Base-by-base conservation (phyloP, 2,888 invertebrate genomes). In the Eupithecia pulchellata region DNA sequence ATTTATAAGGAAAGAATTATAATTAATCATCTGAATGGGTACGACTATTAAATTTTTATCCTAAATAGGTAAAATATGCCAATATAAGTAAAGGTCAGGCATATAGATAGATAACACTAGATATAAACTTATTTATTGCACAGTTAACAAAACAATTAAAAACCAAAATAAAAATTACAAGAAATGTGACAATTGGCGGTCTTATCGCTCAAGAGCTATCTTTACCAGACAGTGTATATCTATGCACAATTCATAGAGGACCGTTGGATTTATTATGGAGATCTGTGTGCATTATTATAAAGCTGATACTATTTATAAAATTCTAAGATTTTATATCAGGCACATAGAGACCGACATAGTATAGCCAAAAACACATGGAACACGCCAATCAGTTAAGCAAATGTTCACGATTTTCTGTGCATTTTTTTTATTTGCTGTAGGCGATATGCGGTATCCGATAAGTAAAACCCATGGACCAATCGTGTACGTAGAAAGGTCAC, bases 401-500 rank as follows among this genome's bases (percentile, higher is more conserved):
- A 47, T 52, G 25, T 11, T 47, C 20, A 0, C 20, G 47, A 52
- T 52, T 20, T 25, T 52, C 13, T 52, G 52, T 52, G 52, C 52
- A 11, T 52, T 52, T 39, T 47, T 42, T 13, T 13, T 11, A 11
- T 52, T 52, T 57, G 57, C 29, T 29, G 17, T 17, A 17, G 57
- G 27, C 17, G 57, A 17, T 29, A 57, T 42, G 61, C 62, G 17
- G 55, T 74, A 64, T 64, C 65, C 75, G 76, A 77, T 79, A 78
- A 77, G 81, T 81, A 78, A 77, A 80, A 82, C 80, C 80, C 75
- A 79, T 83, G 82, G 82, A 80, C 78, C 81, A 84, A 78, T 84
- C 82, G 84, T 89, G 89, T 87, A 89, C 86, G 81, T 78, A 79
- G 84, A 91, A 89, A 91, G 90, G 92, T 92, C 90, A 88, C 90